Conservation (phyloP, 2,888 invertebrate species). For the Euspilapteryx auroguttella region DNA sequence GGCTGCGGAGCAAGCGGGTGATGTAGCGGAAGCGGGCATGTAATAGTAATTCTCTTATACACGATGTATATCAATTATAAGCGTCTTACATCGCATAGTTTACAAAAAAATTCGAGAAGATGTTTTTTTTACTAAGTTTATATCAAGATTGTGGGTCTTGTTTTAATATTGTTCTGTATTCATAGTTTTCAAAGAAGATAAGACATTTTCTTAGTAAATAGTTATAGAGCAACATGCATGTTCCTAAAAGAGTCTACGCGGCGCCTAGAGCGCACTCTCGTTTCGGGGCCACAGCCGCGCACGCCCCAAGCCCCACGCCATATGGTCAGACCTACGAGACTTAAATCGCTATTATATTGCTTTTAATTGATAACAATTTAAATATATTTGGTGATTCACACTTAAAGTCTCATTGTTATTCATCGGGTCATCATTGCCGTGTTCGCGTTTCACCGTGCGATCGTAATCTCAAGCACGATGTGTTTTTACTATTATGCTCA, state of each 20-base stretch:
- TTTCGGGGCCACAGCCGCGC: constrained; percentile 17
- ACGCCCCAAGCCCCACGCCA: constrained; percentile 38
- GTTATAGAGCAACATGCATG: background rate
- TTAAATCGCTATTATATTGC: constrained; percentile 61
- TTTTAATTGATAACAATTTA: constrained; percentile 63
- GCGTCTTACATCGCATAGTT: too few relatives aligned
- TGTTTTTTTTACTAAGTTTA: background rate
- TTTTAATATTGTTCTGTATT: background rate
- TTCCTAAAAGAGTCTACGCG: too few relatives aligned
- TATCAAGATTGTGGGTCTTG: background rate
- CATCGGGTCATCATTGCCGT: constrained; percentile 55
- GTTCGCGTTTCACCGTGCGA: constrained; percentile 44
- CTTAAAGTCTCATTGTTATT: constrained; percentile 56
- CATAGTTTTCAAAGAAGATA: background rate
- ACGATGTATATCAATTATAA: too few relatives aligned
- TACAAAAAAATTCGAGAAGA: background rate
- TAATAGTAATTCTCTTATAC: background rate
- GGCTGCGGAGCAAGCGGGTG: constrained; percentile 15
- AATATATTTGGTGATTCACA: constrained; percentile 63
- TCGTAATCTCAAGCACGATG: constrained; percentile 46
- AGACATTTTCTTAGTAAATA: constrained; percentile 11
- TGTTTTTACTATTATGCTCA: constrained; percentile 45
- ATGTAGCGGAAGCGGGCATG: background rate
- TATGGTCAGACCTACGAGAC: constrained; percentile 45
- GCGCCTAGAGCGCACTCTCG: too few relatives aligned